Percentiles rank a stretch among this genome's conserved stretches.
Evolutionary conservation across 2,797 vertebrate genomes (phyloP).

Genomic region (Chaetophractus vellerosus): DNA sequence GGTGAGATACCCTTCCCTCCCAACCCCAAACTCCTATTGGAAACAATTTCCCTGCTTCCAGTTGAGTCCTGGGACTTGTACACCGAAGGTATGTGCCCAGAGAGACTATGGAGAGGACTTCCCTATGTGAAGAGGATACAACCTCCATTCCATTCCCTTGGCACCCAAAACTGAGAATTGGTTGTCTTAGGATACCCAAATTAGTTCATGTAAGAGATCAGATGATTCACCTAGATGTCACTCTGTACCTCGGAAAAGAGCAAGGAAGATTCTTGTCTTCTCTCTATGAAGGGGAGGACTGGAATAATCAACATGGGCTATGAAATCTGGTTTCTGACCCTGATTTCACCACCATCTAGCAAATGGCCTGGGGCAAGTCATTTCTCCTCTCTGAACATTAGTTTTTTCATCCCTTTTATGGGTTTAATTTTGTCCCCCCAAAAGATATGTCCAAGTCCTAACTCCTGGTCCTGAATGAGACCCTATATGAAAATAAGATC

Average conservation of each 20-base stretch:
- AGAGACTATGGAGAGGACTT: background rate
- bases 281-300: background rate
- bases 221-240: background rate
- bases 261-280: background rate
- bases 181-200: background rate
- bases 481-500: too few species aligned
- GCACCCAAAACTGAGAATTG: background rate
- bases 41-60: background rate
- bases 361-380: background rate
- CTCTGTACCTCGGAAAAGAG: background rate
- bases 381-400: background rate
- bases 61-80: background rate
- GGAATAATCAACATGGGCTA: background rate
- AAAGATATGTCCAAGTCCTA: too few species aligned
- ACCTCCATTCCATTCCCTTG: background rate
- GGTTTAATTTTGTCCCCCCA: too few species aligned
- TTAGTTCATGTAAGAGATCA: background rate
- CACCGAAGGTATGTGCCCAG: background rate
- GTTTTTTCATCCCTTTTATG: background rate
- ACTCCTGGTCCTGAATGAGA: too few species aligned
- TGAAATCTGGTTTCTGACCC: background rate
- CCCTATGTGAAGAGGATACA: background rate
- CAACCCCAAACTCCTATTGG: background rate
- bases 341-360: background rate
- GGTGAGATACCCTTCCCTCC: too few species aligned